Percentiles rank a stretch among this genome's conserved stretches.
These are phyloP conservation scores for Chaetodon auriga DNA, from an alignment of 2,113 vertebrate genomes.

Conservation along the genomic window DNA sequence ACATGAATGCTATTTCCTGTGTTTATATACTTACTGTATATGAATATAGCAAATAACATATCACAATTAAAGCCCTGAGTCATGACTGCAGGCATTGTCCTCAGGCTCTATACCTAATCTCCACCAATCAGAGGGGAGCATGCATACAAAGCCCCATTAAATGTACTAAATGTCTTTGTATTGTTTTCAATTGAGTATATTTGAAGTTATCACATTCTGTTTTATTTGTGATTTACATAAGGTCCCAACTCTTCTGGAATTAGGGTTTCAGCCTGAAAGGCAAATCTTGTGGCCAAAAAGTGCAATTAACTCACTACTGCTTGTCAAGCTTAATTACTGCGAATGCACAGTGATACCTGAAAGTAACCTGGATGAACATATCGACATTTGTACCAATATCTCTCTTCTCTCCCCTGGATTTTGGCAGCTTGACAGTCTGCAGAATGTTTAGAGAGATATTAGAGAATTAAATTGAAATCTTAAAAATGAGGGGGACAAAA, in stretches of 20 bases:
- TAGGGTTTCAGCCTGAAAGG: neutral
- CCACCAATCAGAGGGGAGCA: neutral
- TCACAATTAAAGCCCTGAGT: neutral
- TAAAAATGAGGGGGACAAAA: neutral
- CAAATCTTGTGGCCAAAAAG: neutral
- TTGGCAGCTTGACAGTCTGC: neutral
- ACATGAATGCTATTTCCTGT: neutral
- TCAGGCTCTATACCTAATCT: neutral
- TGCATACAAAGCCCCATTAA: too few species aligned
- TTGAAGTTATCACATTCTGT: too few species aligned
- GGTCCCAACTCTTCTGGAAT: too few species aligned
- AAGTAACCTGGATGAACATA: neutral
- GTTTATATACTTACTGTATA: neutral
- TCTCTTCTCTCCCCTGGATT: neutral
- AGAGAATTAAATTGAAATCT: neutral
- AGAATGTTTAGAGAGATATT: neutral
- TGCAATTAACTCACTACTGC: neutral
- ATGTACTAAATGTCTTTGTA: too few species aligned
- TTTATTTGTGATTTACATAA: too few species aligned
- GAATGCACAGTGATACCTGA: neutral
- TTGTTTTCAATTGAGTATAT: too few species aligned
- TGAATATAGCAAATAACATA: neutral
- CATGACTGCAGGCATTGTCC: neutral
- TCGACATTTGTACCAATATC: neutral
- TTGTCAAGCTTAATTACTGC: neutral